phyloP scores from a whole-genome alignment of 2,797 vertebrate species.

The Pangasius macronema region DNA sequence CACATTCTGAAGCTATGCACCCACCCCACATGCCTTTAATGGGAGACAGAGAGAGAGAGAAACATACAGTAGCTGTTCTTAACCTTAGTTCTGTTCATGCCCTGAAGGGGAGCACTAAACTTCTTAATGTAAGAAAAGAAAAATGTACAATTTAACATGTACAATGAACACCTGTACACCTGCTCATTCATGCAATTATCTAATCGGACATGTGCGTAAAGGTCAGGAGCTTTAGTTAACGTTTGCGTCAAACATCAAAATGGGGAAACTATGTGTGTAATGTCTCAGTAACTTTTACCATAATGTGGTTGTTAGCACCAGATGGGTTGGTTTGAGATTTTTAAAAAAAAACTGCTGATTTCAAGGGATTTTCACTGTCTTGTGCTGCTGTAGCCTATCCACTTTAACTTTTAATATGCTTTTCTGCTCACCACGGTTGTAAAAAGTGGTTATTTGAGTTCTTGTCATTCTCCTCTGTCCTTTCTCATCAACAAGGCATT shows the following conservation, averaged over 20 bases:
- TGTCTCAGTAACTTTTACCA: neutral
- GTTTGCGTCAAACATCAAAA: neutral
- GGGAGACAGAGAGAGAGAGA: conserved; percentile 20
- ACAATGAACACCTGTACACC: neutral
- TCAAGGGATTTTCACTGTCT: neutral
- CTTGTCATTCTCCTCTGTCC: neutral
- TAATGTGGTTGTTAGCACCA: neutral
- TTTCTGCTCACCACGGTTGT: neutral
- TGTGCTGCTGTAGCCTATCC: neutral
- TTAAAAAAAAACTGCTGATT: neutral
- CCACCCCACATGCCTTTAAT: conserved; percentile 81
- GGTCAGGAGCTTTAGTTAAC: neutral
- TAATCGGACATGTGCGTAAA: neutral
- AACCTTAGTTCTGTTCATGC: neutral
- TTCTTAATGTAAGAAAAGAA: neutral
- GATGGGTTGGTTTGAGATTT: neutral
- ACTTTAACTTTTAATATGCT: neutral
- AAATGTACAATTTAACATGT: neutral
- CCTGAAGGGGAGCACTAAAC: neutral
- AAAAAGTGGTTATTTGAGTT: neutral
- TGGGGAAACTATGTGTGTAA: neutral
- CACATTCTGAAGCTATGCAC: conserved; percentile 78
- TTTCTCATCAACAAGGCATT: neutral
- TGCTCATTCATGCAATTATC: neutral
- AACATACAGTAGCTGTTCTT: neutral